Evolutionary conservation across 2,888 invertebrate genomes (phyloP).

Genomic region (Caenorhabditis angaria): DNA sequence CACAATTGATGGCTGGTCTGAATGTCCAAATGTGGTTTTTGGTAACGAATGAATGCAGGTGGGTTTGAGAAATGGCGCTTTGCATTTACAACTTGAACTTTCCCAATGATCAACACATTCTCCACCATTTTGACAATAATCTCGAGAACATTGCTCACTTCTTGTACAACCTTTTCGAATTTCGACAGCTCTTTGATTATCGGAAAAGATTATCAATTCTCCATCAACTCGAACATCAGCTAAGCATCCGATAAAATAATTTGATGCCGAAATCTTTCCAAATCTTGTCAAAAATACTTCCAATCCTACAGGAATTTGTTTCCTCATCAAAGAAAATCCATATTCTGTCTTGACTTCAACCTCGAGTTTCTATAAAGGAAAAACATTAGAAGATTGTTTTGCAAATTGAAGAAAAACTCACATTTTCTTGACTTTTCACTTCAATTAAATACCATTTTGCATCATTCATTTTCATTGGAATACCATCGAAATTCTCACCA

Average conservation of each 20-base stretch:
- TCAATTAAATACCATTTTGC: slow-evolving; percentile 63
- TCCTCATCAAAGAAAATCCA: slow-evolving; percentile 15
- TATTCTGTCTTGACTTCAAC: slow-evolving; percentile 26
- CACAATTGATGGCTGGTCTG: slow-evolving; percentile 43
- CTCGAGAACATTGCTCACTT: slow-evolving; percentile 55
- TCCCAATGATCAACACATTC: slow-evolving; percentile 66
- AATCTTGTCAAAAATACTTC: slow-evolving; percentile 43
- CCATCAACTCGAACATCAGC: slow-evolving; percentile 57
- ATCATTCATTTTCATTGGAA: slow-evolving; percentile 63
- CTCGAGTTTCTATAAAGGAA: slow-evolving; percentile 22
- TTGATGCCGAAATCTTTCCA: slow-evolving; percentile 45
- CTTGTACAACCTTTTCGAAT: slow-evolving; percentile 56
- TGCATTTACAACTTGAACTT: slow-evolving; percentile 58
- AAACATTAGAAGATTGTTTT: not conserved
- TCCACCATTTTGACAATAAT: slow-evolving; percentile 60
- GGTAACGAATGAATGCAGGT: slow-evolving; percentile 57
- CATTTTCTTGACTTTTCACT: slow-evolving; percentile 24
- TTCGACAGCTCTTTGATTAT: slow-evolving; percentile 39
- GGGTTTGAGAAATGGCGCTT: slow-evolving; percentile 64
- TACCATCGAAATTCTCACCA: slow-evolving; percentile 33
- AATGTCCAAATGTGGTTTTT: slow-evolving; percentile 67
- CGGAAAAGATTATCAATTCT: slow-evolving; percentile 34
- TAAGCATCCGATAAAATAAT: slow-evolving; percentile 63
- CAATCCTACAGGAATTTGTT: slow-evolving; percentile 10
- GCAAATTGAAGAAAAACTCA: not conserved